These are phyloP conservation scores for Thaleichthys pacificus DNA, from an alignment of 2,797 vertebrate genomes.

Conservation along the genomic window DNA sequence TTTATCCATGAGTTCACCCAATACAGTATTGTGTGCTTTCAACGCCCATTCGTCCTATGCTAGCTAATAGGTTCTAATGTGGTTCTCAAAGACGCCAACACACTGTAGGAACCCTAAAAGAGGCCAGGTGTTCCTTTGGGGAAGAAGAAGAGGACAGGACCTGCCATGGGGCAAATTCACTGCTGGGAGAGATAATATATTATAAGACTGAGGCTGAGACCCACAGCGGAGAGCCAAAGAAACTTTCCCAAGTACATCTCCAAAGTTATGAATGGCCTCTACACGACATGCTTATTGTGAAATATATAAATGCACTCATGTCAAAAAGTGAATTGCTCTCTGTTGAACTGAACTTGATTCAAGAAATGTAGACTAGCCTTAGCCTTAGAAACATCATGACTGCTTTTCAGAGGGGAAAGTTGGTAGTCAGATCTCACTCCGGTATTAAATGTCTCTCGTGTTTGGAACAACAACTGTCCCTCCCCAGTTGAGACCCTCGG, in stretches of 20 bases:
- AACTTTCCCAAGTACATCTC: neutral
- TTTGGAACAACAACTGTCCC: neutral
- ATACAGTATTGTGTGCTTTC: neutral
- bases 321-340: neutral
- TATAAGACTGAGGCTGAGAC: neutral
- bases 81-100: neutral
- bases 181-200: conserved; percentile 4
- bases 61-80: neutral
- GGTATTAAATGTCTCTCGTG: neutral
- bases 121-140: conserved; percentile 24
- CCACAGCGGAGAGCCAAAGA: conserved; percentile 11
- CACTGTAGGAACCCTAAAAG: conserved; percentile 38
- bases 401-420: too few relatives aligned
- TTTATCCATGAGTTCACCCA: neutral
- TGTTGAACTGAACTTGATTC: too few relatives aligned
- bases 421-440: neutral
- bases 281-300: too few relatives aligned
- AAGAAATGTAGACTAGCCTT: too few relatives aligned
- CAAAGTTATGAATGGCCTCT: neutral
- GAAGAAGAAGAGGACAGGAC: conserved; percentile 3
- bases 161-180: conserved; percentile 4
- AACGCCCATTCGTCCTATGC: neutral
- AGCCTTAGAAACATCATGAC: too few relatives aligned
- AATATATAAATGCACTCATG: too few relatives aligned
- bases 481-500: neutral